A percentile compares a stretch with the other conserved stretches of the same genome.
Evolutionary conservation across 2,888 invertebrate genomes (phyloP).

Genomic region (Epiblema foenella): DNA sequence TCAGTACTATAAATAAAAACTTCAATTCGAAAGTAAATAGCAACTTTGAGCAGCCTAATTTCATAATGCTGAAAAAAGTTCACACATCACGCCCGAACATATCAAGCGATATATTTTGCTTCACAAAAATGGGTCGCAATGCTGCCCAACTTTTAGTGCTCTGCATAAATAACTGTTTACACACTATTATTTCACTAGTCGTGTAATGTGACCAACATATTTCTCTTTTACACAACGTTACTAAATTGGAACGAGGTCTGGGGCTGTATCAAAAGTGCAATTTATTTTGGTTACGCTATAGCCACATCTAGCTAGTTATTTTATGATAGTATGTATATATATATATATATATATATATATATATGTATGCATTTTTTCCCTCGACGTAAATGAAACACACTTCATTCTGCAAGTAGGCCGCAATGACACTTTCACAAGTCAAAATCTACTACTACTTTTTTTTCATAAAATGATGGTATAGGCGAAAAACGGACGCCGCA

Average conservation of each 20-base stretch:
- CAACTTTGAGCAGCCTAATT: not conserved
- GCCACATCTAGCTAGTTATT: not conserved
- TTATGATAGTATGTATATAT: too few species aligned
- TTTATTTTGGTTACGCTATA: not conserved
- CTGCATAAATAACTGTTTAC: constrained; percentile 53
- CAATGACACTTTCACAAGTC: too few species aligned
- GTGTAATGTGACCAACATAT: constrained; percentile 30
- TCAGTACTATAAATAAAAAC: not conserved
- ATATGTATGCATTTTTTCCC: not conserved
- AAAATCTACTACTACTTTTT: too few species aligned
- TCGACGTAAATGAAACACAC: too few species aligned
- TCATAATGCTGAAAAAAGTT: constrained; percentile 2
- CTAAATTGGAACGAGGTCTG: constrained; percentile 15
- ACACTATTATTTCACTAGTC: constrained; percentile 49
- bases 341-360: too few species aligned
- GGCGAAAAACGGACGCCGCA: too few species aligned
- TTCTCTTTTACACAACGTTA: constrained; percentile 33
- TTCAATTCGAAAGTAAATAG: not conserved
- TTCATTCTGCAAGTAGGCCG: too few species aligned
- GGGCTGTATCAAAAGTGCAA: not conserved
- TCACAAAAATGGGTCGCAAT: constrained; percentile 50
- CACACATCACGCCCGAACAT: constrained; percentile 44
- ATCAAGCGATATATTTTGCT: constrained; percentile 50
- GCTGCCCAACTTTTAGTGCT: constrained; percentile 46
- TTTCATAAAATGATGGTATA: too few species aligned